Evolutionary conservation across 2,797 vertebrate genomes (phyloP).

Genomic region (Acanthopagrus latus): DNA sequence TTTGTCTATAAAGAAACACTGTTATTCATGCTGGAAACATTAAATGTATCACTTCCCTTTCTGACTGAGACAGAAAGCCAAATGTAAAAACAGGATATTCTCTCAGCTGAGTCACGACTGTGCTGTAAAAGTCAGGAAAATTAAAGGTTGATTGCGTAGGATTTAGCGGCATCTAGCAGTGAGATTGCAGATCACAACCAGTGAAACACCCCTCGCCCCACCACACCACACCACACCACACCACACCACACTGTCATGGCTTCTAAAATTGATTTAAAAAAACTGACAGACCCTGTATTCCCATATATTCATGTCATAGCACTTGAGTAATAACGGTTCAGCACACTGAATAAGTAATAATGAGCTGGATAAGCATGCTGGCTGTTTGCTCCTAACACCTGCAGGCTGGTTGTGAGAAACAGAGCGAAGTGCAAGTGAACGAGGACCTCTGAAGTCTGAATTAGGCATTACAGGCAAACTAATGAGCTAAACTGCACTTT

Average conservation of each 20-base stretch:
- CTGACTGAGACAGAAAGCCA: background rate
- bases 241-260: too few species aligned
- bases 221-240: too few species aligned
- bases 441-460: conserved; percentile 64
- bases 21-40: conserved; percentile 34
- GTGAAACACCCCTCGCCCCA: too few species aligned
- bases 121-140: background rate
- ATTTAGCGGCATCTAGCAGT: too few species aligned
- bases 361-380: background rate
- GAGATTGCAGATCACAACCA: too few species aligned
- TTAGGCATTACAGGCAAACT: conserved; percentile 49
- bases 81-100: conserved; percentile 31
- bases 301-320: background rate
- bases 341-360: background rate
- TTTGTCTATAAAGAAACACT: background rate
- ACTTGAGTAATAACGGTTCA: background rate
- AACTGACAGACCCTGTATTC: too few species aligned
- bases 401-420: background rate
- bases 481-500: background rate
- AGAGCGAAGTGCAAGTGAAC: conserved; percentile 22
- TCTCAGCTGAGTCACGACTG: conserved; percentile 1
- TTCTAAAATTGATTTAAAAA: too few species aligned
- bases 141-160: background rate
- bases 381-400: background rate
- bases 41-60: conserved; percentile 30